Evolutionary conservation across 2,797 vertebrate species (phyloP).

Genomic region (Streptopelia turtur): DNA sequence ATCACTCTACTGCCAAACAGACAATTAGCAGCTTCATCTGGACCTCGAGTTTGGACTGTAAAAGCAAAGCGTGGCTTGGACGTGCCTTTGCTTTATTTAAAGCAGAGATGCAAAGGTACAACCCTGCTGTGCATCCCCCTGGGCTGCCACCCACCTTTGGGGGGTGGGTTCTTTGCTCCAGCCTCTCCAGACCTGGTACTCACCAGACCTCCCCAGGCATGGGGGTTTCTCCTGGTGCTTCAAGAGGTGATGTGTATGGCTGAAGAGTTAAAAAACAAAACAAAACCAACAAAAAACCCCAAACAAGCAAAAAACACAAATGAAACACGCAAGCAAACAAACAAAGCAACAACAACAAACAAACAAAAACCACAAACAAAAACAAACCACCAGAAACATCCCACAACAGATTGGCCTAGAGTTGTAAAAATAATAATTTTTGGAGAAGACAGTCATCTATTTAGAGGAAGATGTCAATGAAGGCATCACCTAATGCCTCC

Average conservation of each 20-base stretch:
- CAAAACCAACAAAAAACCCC: too few species aligned
- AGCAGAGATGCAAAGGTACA: background rate
- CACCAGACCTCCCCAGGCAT: background rate
- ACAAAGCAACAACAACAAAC: background rate
- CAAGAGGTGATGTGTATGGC: background rate
- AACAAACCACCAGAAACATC: too few species aligned
- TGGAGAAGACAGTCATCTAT: background rate
- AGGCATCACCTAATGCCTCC: background rate
- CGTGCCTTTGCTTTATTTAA: background rate
- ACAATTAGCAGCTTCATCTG: background rate
- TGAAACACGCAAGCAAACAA: too few species aligned
- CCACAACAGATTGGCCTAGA: background rate
- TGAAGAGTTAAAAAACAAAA: background rate
- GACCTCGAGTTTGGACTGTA: background rate
- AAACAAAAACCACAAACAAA: too few species aligned
- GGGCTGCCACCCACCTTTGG: background rate
- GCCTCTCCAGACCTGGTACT: background rate
- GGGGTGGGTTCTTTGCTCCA: background rate
- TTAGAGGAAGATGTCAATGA: background rate
- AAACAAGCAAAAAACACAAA: too few species aligned
- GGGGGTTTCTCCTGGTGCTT: background rate
- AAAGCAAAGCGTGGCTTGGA: background rate
- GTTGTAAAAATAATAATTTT: background rate
- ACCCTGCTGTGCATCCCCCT: accelerated
- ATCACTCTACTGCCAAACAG: background rate